Percentiles rank a stretch among this genome's conserved stretches.
phyloP scores from a whole-genome alignment of 2,888 invertebrate genomes.

The Heliothis peltigera region DNA sequence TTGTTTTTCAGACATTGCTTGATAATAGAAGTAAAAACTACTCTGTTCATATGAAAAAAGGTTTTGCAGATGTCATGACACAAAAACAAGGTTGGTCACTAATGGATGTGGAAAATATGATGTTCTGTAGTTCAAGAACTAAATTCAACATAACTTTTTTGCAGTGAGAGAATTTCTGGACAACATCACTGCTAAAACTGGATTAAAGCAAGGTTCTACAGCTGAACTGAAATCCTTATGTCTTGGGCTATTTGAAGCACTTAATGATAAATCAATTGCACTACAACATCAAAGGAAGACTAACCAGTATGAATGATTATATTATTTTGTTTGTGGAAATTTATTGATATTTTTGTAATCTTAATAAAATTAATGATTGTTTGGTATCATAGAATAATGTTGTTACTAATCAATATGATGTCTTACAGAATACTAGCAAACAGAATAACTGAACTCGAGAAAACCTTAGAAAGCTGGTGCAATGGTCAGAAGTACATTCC shows the following conservation, averaged over 20 bases:
- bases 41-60: slow-evolving; percentile 91
- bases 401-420: background rate
- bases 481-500: slow-evolving; percentile 87
- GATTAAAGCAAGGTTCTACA: slow-evolving; percentile 88
- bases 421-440: slow-evolving; percentile 93
- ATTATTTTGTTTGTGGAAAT: too few relatives aligned
- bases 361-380: background rate
- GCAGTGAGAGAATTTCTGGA: slow-evolving; percentile 94
- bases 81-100: slow-evolving; percentile 93
- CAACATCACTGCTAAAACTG: slow-evolving; percentile 85
- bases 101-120: background rate
- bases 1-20: slow-evolving; percentile 90
- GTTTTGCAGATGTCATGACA: slow-evolving; percentile 93
- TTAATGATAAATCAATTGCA: slow-evolving; percentile 96
- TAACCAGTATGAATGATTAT: slow-evolving; percentile 91
- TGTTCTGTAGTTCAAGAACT: background rate
- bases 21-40: slow-evolving; percentile 94
- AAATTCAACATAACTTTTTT: slow-evolving; percentile 58
- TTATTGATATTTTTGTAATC: background rate
- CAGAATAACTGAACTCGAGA: slow-evolving; percentile 95
- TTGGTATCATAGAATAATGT: too few relatives aligned
- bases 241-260: slow-evolving; percentile 94
- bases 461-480: slow-evolving; percentile 91
- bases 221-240: slow-evolving; percentile 94
- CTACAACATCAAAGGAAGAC: slow-evolving; percentile 96